phyloP scores from a whole-genome alignment of 2,113 vertebrate species.

The Dendropsophus ebraccatus region DNA sequence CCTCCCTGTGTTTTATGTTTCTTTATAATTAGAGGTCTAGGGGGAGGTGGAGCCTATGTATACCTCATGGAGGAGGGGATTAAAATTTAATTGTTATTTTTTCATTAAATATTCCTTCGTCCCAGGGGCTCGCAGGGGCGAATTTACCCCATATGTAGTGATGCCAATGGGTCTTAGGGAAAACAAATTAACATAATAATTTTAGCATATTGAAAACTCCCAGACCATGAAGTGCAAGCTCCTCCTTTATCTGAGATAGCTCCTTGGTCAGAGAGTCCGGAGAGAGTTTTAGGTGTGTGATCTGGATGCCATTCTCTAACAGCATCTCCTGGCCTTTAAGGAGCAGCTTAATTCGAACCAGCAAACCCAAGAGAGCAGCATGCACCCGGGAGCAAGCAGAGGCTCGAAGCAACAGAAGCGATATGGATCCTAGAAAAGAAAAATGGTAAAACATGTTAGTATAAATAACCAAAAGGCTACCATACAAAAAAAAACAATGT shows the following conservation, averaged over 20 bases:
- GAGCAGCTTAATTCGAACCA: conserved; percentile 70
- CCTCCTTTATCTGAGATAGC: conserved; percentile 63
- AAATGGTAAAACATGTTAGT: not conserved
- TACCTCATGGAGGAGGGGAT: too few species aligned
- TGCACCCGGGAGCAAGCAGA: conserved; percentile 75
- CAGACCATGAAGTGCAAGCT: conserved; percentile 70
- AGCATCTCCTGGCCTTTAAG: conserved; percentile 63
- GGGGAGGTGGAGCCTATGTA: too few species aligned
- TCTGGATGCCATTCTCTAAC: not conserved
- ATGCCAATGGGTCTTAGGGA: too few species aligned
- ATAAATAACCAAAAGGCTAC: not conserved
- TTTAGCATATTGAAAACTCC: not conserved
- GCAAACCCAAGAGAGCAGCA: conserved; percentile 68
- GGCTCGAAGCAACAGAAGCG: conserved; percentile 67
- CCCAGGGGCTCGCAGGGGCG: too few species aligned
- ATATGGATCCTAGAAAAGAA: conserved; percentile 44
- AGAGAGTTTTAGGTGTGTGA: conserved; percentile 54
- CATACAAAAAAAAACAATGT: not conserved
- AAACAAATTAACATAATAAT: too few species aligned
- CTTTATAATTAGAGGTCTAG: too few species aligned
- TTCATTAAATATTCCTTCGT: too few species aligned
- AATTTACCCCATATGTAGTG: too few species aligned
- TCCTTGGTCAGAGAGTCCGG: conserved; percentile 64
- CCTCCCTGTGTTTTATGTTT: too few species aligned
- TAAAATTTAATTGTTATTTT: too few species aligned